phyloP scores from a whole-genome alignment of 2,797 vertebrate species.

The Catharus ustulatus region DNA sequence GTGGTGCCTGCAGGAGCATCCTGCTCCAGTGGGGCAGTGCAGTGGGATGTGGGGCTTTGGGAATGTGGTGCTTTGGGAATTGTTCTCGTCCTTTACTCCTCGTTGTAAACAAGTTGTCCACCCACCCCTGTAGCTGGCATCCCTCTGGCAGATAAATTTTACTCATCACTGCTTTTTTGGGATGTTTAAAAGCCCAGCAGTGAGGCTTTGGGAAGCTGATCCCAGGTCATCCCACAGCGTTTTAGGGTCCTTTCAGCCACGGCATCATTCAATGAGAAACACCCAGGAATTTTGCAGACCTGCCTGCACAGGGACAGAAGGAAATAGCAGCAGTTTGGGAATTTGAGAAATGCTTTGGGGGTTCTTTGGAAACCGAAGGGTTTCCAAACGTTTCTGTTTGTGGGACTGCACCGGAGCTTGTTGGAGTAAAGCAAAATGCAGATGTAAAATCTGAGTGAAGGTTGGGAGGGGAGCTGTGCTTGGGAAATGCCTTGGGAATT shows the following conservation, averaged over 20 bases:
- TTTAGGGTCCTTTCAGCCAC: rapidly evolving
- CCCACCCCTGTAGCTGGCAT: not conserved
- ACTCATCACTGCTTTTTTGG: not conserved
- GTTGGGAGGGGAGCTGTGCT: not conserved
- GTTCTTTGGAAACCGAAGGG: not conserved
- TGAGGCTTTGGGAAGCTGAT: not conserved
- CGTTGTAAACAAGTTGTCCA: not conserved
- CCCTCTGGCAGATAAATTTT: rapidly evolving
- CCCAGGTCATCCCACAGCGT: rapidly evolving
- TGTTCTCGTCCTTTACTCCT: rapidly evolving
- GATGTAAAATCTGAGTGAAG: not conserved
- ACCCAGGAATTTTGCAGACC: not conserved
- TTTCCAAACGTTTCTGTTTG: not conserved
- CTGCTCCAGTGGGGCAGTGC: not conserved
- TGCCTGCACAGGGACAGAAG: not conserved
- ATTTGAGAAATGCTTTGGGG: not conserved
- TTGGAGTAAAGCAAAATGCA: not conserved
- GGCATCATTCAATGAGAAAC: rapidly evolving
- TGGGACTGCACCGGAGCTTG: not conserved
- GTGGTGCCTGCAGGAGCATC: not conserved
- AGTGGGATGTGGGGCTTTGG: not conserved
- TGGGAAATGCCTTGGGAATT: not conserved
- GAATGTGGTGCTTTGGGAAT: not conserved
- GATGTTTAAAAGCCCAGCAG: rapidly evolving
- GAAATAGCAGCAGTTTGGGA: not conserved